These are phyloP conservation scores for Myocastor coypus DNA, from an alignment of 2,113 vertebrate species.

Conservation along the genomic window DNA sequence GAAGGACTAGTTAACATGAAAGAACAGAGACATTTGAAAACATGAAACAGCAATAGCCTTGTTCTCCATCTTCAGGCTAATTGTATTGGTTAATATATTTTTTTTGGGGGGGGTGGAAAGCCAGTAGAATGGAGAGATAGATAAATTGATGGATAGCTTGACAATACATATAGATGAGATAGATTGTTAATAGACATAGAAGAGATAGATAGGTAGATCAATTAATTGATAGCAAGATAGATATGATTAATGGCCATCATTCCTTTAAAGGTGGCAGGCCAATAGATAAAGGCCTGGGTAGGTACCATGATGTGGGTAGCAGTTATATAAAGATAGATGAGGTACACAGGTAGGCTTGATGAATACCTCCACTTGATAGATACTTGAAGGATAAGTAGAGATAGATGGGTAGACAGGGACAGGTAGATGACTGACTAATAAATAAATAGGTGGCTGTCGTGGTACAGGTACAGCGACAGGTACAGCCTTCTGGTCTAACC, in stretches of 20 bases:
- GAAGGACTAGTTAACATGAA: fast-evolving
- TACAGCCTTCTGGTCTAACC: neutral
- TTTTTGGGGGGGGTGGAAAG: neutral
- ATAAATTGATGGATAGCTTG: neutral
- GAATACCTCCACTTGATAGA: neutral
- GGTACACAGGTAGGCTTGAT: neutral
- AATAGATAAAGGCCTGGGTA: neutral
- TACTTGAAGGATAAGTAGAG: neutral
- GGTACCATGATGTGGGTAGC: neutral
- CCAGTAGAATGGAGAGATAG: neutral
- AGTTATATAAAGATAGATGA: neutral
- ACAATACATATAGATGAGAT: neutral
- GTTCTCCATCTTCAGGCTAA: fast-evolving
- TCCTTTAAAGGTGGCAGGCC: neutral
- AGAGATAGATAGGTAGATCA: neutral
- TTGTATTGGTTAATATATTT: neutral
- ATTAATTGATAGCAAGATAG: neutral
- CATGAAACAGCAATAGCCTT: fast-evolving
- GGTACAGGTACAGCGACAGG: too few species aligned
- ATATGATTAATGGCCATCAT: too few species aligned
- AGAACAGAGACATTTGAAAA: neutral
- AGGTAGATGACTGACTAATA: neutral
- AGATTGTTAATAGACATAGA: too few species aligned
- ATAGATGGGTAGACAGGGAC: neutral
- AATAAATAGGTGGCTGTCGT: too few species aligned